A percentile compares a stretch with the other conserved stretches of the same genome.
phyloP scores from a whole-genome alignment of 2,888 invertebrate genomes.

The Ennomos fuscantarius region DNA sequence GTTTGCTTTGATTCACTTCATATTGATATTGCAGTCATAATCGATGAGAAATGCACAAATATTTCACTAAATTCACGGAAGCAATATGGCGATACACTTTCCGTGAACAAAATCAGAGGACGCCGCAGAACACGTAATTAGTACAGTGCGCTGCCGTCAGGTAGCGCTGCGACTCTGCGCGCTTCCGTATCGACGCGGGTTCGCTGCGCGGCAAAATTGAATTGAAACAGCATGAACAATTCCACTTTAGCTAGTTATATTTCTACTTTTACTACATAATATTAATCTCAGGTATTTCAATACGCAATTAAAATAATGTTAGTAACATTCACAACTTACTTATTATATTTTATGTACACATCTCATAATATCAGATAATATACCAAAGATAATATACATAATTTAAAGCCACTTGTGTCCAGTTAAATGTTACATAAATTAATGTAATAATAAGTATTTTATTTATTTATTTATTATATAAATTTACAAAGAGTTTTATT shows the following conservation, averaged over 20 bases:
- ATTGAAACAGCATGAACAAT: slow-evolving; percentile 11
- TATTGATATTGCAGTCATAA: slow-evolving; percentile 82
- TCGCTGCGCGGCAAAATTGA: slow-evolving; percentile 49
- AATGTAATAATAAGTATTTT: too few species aligned
- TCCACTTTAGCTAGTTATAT: neutral
- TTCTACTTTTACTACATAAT: neutral
- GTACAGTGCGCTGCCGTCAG: slow-evolving; percentile 82
- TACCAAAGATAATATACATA: too few species aligned
- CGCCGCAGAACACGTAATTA: slow-evolving; percentile 83
- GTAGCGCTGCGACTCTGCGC: slow-evolving; percentile 54
- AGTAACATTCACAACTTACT: neutral
- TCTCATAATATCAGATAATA: too few species aligned
- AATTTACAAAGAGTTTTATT: too few species aligned
- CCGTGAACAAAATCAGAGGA: slow-evolving; percentile 84
- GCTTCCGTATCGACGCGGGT: slow-evolving; percentile 78
- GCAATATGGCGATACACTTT: slow-evolving; percentile 85
- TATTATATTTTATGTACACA: neutral
- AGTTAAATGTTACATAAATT: too few species aligned
- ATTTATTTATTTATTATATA: too few species aligned
- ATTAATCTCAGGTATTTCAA: too few species aligned
- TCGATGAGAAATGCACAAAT: slow-evolving; percentile 79
- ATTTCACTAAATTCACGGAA: slow-evolving; percentile 82
- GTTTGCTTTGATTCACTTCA: slow-evolving; percentile 77
- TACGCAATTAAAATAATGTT: too few species aligned
- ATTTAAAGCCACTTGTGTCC: too few species aligned